phyloP scores from a whole-genome alignment of 1,140 invertebrate species.

The Ceratina australensis region DNA sequence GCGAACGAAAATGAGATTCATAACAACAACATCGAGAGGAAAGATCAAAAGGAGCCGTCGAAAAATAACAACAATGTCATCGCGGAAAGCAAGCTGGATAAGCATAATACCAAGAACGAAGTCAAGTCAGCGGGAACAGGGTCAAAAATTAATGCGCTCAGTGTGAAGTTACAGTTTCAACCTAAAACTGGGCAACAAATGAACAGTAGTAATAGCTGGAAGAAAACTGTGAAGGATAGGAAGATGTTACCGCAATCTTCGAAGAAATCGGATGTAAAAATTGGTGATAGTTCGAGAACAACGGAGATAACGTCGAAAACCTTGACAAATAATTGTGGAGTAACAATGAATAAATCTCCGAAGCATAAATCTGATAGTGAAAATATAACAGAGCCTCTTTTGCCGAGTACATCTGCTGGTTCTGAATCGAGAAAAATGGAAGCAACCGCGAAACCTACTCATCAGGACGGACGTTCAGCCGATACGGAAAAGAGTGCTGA shows the following conservation, averaged over 20 bases:
- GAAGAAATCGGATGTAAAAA: slow-evolving; percentile 44
- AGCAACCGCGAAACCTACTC: slow-evolving; percentile 16
- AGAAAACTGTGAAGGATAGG: slow-evolving; percentile 71
- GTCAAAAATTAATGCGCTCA: slow-evolving; percentile 77
- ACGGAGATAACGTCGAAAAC: slow-evolving; percentile 20
- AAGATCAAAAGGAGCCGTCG: slow-evolving; percentile 35
- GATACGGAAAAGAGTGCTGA: slow-evolving; percentile 27
- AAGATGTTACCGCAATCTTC: slow-evolving; percentile 50
- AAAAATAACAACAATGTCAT: slow-evolving; percentile 73
- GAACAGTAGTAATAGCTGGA: slow-evolving; percentile 73
- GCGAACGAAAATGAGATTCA: slow-evolving; percentile 19
- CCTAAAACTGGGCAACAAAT: slow-evolving; percentile 74
- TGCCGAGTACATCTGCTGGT: background rate
- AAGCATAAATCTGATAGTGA: background rate
- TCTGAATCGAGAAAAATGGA: slow-evolving; percentile 5
- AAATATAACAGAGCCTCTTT: background rate
- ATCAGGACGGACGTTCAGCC: background rate
- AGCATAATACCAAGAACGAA: slow-evolving; percentile 59
- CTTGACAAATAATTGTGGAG: slow-evolving; percentile 31
- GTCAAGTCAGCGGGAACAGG: slow-evolving; percentile 61
- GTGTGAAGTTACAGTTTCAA: slow-evolving; percentile 76
- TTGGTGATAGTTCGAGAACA: slow-evolving; percentile 15
- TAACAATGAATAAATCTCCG: slow-evolving; percentile 18
- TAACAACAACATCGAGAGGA: slow-evolving; percentile 4
- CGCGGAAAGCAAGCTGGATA: slow-evolving; percentile 59